These are phyloP conservation scores for Acipenser transmontanus DNA, from an alignment of 2,797 vertebrate genomes.

Conservation along the genomic window DNA sequence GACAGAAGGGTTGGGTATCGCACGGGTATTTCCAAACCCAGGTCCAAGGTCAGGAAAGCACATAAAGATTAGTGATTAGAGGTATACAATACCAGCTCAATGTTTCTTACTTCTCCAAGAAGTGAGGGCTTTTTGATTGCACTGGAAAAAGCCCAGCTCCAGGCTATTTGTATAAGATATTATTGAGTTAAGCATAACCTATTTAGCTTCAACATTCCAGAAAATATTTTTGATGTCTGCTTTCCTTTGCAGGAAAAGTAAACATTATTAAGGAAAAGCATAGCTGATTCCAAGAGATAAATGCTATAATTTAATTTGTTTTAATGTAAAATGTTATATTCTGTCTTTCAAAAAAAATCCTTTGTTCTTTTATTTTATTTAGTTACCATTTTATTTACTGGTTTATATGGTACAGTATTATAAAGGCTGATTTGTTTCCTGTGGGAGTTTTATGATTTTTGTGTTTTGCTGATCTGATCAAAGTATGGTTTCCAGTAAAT, in stretches of 20 bases:
- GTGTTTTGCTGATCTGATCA: not conserved
- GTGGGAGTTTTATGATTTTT: not conserved
- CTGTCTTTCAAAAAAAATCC: not conserved
- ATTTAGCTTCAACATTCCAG: slow-evolving; percentile 70
- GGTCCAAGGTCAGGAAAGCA: slow-evolving; percentile 70
- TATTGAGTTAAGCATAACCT: slow-evolving; percentile 80
- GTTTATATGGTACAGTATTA: not conserved
- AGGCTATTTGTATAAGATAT: slow-evolving; percentile 76
- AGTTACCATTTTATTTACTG: slow-evolving; percentile 10
- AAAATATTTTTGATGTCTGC: slow-evolving; percentile 73
- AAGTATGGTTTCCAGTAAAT: too few relatives aligned
- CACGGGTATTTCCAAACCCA: slow-evolving; percentile 60
- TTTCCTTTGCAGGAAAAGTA: slow-evolving; percentile 65
- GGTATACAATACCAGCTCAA: slow-evolving; percentile 76
- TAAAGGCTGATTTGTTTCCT: not conserved
- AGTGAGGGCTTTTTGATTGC: slow-evolving; percentile 69
- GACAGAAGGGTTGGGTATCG: slow-evolving; percentile 71
- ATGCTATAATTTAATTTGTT: slow-evolving; percentile 73
- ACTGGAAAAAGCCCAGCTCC: slow-evolving; percentile 55
- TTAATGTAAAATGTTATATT: slow-evolving; percentile 31
- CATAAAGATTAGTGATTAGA: slow-evolving; percentile 76
- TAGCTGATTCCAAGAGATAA: slow-evolving; percentile 66
- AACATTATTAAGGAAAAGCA: slow-evolving; percentile 65
- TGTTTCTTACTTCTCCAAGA: slow-evolving; percentile 71
- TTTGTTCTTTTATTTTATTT: slow-evolving; percentile 8